phyloP scores from a whole-genome alignment of 2,888 invertebrate genomes.

The Oligia fasciuncula region DNA sequence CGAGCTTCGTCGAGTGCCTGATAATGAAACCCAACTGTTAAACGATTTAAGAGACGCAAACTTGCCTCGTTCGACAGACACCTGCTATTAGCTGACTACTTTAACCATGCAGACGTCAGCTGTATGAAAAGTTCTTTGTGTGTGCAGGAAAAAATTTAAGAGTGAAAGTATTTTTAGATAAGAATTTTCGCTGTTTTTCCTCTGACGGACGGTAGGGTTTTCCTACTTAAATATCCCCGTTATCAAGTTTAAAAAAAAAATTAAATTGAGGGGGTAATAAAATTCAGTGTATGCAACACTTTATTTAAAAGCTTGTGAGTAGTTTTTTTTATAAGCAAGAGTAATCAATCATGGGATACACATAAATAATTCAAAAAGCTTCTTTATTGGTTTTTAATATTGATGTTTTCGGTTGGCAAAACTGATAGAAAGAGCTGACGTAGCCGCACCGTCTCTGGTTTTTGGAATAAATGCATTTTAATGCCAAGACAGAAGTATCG shows the following conservation, averaged over 20 bases:
- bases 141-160: not conserved
- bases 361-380: not conserved
- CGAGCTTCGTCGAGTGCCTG: conserved; percentile 77
- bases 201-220: not conserved
- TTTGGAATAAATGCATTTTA: conserved; percentile 5
- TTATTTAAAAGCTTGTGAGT: not conserved
- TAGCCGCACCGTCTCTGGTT: not conserved
- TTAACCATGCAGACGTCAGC: conserved; percentile 32
- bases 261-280: not conserved
- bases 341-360: not conserved
- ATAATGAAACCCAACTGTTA: conserved; percentile 83
- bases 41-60: conserved; percentile 77
- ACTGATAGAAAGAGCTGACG: not conserved
- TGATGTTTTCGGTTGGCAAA: not conserved
- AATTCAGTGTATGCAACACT: not conserved
- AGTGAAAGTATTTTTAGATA: conserved; percentile 1
- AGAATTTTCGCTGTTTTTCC: conserved; percentile 8
- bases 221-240: not conserved
- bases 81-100: conserved; percentile 37
- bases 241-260: not conserved
- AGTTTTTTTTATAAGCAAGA: not conserved
- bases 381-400: not conserved
- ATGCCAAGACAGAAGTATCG: not conserved
- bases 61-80: conserved; percentile 58
- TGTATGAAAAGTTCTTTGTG: conserved; percentile 8